Evolutionary conservation across 2,888 invertebrate genomes (phyloP).

Genomic region (Cheilosia soror): DNA sequence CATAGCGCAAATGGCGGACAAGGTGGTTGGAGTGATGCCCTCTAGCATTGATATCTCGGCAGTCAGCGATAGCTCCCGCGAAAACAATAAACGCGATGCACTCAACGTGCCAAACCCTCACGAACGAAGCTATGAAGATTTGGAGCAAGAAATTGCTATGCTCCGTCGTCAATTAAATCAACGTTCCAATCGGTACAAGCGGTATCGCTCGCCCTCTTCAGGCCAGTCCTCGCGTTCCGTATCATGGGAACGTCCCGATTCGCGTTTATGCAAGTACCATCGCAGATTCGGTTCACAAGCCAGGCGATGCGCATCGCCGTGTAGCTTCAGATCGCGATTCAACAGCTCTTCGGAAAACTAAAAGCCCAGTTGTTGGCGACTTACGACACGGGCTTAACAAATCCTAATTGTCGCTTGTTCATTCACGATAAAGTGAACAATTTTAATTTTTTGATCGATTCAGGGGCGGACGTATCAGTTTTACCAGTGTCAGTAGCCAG

Average conservation of each 20-base stretch:
- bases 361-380: constrained; percentile 18
- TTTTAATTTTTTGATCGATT: background rate
- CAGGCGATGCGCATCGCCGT: background rate
- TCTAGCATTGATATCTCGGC: too few species aligned
- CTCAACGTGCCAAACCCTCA: too few species aligned
- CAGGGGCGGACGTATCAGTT: background rate
- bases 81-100: too few species aligned
- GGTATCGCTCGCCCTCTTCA: background rate
- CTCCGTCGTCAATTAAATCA: too few species aligned
- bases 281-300: background rate
- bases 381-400: constrained; percentile 8
- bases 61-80: too few species aligned
- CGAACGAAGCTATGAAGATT: background rate
- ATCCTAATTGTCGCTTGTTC: background rate
- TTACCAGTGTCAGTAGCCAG: background rate
- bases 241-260: background rate
- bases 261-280: background rate
- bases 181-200: background rate
- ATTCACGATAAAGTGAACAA: background rate
- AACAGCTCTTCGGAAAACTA: constrained; percentile 17
- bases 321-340: background rate
- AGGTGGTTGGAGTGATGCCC: too few species aligned
- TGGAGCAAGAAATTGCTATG: background rate
- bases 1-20: too few species aligned
- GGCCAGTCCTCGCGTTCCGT: too few species aligned